phyloP scores from a whole-genome alignment of 2,797 vertebrate species.

The Manis pentadactyla region DNA sequence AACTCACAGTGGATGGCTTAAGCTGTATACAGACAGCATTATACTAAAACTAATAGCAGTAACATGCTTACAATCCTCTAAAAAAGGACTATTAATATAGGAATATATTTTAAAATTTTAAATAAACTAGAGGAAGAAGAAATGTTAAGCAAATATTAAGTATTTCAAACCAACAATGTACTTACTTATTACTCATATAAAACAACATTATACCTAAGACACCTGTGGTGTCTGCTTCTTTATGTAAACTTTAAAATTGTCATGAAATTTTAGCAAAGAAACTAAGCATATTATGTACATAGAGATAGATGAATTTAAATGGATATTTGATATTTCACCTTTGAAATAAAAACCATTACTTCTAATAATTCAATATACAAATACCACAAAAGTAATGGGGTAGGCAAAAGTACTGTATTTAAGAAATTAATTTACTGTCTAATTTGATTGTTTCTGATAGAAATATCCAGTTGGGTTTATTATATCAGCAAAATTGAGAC shows the following conservation, averaged over 20 bases:
- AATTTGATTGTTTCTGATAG: conserved; percentile 58
- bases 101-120: not conserved
- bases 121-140: conserved; percentile 6
- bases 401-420: conserved; percentile 25
- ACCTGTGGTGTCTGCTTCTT: conserved; percentile 26
- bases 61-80: not conserved
- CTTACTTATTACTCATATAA: conserved; percentile 46
- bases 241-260: conserved; percentile 28
- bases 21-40: conserved; percentile 25
- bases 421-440: conserved; percentile 47
- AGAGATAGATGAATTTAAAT: conserved; percentile 34
- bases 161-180: conserved; percentile 14
- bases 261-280: conserved; percentile 39
- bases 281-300: not conserved
- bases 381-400: conserved; percentile 28
- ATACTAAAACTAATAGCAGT: conserved; percentile 15
- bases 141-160: conserved; percentile 48
- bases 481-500: conserved; percentile 12
- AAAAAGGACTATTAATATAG: conserved; percentile 18
- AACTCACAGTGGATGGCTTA: conserved; percentile 65
- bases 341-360: conserved; percentile 56
- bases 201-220: conserved; percentile 21
- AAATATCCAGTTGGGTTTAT: conserved; percentile 1
- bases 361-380: conserved; percentile 41
- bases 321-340: conserved; percentile 30